Evolutionary conservation across 2,888 invertebrate genomes (phyloP).

Genomic region (Drosophila greeni): DNA sequence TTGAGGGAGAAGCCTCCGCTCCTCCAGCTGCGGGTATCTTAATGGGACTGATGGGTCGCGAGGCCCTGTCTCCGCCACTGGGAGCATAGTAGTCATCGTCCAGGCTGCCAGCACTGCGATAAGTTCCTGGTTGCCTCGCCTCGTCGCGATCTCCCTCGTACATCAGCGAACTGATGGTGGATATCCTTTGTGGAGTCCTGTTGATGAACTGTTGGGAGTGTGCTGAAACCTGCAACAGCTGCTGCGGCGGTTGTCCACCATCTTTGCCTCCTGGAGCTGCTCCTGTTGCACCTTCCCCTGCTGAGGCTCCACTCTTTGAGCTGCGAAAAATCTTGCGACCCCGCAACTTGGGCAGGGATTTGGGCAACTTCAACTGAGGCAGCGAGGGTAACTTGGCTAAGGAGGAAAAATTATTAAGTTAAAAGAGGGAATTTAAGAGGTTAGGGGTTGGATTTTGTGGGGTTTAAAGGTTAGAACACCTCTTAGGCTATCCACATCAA

Average conservation of each 20-base stretch:
- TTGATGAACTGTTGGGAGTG: slow-evolving; percentile 70
- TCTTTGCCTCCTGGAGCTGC: slow-evolving; percentile 24
- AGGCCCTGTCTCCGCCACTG: slow-evolving; percentile 36
- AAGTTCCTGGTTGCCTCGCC: slow-evolving; percentile 47
- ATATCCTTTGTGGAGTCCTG: slow-evolving; percentile 75
- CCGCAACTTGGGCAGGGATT: slow-evolving; percentile 75
- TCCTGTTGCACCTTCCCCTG: not conserved
- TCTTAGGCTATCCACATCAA: slow-evolving; percentile 74
- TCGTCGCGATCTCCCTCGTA: slow-evolving; percentile 49
- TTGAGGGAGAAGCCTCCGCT: slow-evolving; percentile 8
- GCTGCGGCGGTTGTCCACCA: not conserved
- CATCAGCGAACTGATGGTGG: slow-evolving; percentile 77
- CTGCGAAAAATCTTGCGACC: slow-evolving; percentile 76
- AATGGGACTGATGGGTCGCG: slow-evolving; percentile 65
- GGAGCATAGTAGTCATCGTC: slow-evolving; percentile 73
- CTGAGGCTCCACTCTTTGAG: slow-evolving; percentile 39
- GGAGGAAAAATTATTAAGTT: not conserved
- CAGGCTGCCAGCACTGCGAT: slow-evolving; percentile 70
- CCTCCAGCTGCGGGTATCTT: slow-evolving; percentile 29
- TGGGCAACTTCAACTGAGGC: slow-evolving; percentile 76
- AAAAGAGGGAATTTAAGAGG: not conserved
- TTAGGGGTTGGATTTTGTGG: not conserved
- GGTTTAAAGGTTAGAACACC: slow-evolving; percentile 48
- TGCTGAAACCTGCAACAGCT: slow-evolving; percentile 20
- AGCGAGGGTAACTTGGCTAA: slow-evolving; percentile 70